Evolutionary conservation across 2,113 vertebrate species (phyloP), one percentile per base, ranked within the genome.

Genomic region (Channa argus): DNA sequence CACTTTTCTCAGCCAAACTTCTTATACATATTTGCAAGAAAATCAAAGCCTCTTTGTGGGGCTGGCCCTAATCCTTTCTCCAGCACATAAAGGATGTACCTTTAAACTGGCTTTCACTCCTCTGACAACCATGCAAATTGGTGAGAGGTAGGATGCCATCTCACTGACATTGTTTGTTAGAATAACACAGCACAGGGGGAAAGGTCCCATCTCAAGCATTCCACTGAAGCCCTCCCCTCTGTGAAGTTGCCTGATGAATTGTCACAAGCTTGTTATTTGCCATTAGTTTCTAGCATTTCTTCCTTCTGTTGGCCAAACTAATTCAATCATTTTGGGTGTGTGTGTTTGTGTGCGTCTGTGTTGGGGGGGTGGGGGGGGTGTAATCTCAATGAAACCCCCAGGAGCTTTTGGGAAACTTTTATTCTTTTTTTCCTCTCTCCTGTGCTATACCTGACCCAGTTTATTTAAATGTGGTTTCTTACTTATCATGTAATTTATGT

Each of bases 21-120:
- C 91, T 91, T 90, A 89, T 91, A 89, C 91, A 92, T 91, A 92
- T 94, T 92, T 92, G 89, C 86, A 91, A 90, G 90, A 85, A 90
- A 94, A 95, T 94, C 92, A 95, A 95, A 95, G 93, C 91, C 82
- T 91, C 93, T 94, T 94, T 95, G 92, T 94, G 92, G 71, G 86
- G 84, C 85, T 91, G 90, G 89, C 84, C 89, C 92, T 94, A 93
- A 94, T 94, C 93, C 91, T 93, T 93, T 93, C 92, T 93, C 89
- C 89, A 84, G 91, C 93, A 93, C 89, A 94, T 95, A 92, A 94
- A 95, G 92, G 93, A 93, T 94, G 93, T 92, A 94, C 93, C 93
- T 95, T 95, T 94, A 95, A 94, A 95, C 92, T 91, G 86, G 87
- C 93, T 93, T 94, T 94, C 94, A 93, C 84, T 89, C 80, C 85